Evolutionary conservation across 2,113 vertebrate species (phyloP).

Genomic region (Pseudopipra pipra): DNA sequence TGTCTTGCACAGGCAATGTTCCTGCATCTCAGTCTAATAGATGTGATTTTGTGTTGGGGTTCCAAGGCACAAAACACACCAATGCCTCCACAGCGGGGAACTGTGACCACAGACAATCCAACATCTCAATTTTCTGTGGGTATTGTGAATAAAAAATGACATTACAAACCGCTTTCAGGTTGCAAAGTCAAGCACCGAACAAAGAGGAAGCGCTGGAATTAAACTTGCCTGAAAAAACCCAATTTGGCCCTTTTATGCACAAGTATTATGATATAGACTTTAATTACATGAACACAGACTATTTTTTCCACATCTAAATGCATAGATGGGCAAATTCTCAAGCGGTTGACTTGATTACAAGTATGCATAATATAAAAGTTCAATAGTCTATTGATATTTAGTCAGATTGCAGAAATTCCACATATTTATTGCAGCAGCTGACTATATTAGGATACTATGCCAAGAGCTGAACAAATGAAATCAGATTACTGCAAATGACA

Average conservation of each 20-base stretch:
- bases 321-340: slow-evolving; percentile 57
- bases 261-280: slow-evolving; percentile 28
- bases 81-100: neutral
- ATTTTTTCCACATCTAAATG: slow-evolving; percentile 62
- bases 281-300: slow-evolving; percentile 45
- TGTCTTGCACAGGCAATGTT: neutral
- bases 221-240: slow-evolving; percentile 24
- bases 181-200: slow-evolving; percentile 37
- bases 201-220: slow-evolving; percentile 46
- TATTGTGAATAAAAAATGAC: neutral
- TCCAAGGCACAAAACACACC: neutral
- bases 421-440: slow-evolving; percentile 55
- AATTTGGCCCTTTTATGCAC: slow-evolving; percentile 36
- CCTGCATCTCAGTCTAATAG: neutral
- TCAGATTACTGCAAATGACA: slow-evolving; percentile 60
- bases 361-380: slow-evolving; percentile 59
- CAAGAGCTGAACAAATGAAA: slow-evolving; percentile 67
- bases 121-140: neutral
- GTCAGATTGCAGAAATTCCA: slow-evolving; percentile 59
- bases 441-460: slow-evolving; percentile 28
- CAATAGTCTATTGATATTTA: slow-evolving; percentile 71
- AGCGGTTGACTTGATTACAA: slow-evolving; percentile 63
- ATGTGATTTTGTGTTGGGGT: neutral
- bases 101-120: neutral
- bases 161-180: neutral